Conservation (phyloP, 1,140 invertebrate genomes). For the Xylocopa sonorina region DNA sequence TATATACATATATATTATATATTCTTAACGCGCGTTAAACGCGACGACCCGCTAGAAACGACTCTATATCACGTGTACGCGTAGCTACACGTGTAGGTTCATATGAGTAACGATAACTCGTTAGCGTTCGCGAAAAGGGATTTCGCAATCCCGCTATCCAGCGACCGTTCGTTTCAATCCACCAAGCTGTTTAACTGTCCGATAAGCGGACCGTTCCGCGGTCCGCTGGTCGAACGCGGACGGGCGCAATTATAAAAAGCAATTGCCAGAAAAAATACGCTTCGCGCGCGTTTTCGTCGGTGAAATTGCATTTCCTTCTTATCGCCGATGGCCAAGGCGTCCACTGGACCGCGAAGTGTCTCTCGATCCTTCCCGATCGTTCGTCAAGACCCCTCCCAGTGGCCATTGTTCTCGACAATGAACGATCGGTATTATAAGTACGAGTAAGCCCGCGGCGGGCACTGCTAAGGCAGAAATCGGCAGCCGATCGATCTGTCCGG, state of each 20-base stretch:
- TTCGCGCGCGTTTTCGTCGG: not conserved
- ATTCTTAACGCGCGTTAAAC: no score
- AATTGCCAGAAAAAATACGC: not conserved
- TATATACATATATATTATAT: no score
- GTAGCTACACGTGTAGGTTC: not conserved
- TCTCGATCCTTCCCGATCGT: conserved; percentile 23
- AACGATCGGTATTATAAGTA: conserved; percentile 50
- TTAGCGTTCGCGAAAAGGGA: not conserved
- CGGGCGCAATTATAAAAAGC: not conserved
- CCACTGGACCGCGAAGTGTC: conserved; percentile 35
- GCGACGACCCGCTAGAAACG: no score
- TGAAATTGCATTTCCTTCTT: not conserved
- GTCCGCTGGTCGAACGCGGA: not conserved
- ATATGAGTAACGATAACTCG: not conserved
- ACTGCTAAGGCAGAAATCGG: conserved; percentile 59
- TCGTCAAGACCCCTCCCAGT: conserved; percentile 14
- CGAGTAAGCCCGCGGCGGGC: conserved; percentile 26
- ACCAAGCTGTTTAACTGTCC: conserved; percentile 1
- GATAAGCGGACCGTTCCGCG: not conserved
- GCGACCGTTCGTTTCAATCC: not conserved
- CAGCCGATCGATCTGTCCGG: conserved; percentile 48
- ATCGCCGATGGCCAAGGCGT: not conserved
- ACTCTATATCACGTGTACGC: no score
- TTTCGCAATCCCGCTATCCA: not conserved
- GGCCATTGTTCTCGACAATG: conserved; percentile 58